A percentile compares a stretch with the other conserved stretches of the same genome.
Evolutionary conservation across 2,888 invertebrate genomes (phyloP).

Genomic region (Chrysina gloriosa): DNA sequence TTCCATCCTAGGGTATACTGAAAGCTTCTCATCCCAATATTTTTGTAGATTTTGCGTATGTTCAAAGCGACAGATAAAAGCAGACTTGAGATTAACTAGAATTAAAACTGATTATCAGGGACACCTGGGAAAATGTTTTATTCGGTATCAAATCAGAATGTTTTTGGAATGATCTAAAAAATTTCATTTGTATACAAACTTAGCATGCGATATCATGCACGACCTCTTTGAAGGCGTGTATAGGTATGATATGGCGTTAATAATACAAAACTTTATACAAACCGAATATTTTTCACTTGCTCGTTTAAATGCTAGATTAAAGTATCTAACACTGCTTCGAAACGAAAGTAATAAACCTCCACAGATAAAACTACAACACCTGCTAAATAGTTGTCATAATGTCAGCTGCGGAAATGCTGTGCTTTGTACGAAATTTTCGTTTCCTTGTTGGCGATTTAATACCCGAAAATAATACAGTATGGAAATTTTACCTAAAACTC

Average conservation of each 20-base stretch:
- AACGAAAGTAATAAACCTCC: slow-evolving; percentile 48
- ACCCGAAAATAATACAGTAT: slow-evolving; percentile 39
- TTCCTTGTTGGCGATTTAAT: slow-evolving; percentile 48
- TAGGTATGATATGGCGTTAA: slow-evolving; percentile 53
- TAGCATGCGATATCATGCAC: slow-evolving; percentile 56
- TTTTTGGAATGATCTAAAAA: slow-evolving; percentile 50
- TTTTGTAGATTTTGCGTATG: slow-evolving; percentile 48
- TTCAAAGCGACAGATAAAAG: slow-evolving; percentile 41
- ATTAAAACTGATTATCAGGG: slow-evolving; percentile 28
- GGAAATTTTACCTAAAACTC: slow-evolving; percentile 46
- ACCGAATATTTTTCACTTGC: slow-evolving; percentile 42
- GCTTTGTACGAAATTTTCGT: slow-evolving; percentile 49
- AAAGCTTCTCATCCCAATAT: slow-evolving; percentile 33
- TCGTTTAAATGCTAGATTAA: slow-evolving; percentile 48
- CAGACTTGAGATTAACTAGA: slow-evolving; percentile 41
- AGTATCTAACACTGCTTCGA: slow-evolving; percentile 47
- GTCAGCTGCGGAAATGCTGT: slow-evolving; percentile 51
- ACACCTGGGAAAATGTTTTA: slow-evolving; percentile 29
- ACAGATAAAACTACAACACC: slow-evolving; percentile 47
- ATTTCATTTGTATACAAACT: slow-evolving; percentile 54
- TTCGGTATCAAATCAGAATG: slow-evolving; percentile 50
- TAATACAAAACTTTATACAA: slow-evolving; percentile 49
- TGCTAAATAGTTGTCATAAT: slow-evolving; percentile 48
- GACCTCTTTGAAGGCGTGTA: slow-evolving; percentile 53
- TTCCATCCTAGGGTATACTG: slow-evolving; percentile 43